Conservation (phyloP, 2,888 invertebrate genomes). For the Orthosia gothica region DNA sequence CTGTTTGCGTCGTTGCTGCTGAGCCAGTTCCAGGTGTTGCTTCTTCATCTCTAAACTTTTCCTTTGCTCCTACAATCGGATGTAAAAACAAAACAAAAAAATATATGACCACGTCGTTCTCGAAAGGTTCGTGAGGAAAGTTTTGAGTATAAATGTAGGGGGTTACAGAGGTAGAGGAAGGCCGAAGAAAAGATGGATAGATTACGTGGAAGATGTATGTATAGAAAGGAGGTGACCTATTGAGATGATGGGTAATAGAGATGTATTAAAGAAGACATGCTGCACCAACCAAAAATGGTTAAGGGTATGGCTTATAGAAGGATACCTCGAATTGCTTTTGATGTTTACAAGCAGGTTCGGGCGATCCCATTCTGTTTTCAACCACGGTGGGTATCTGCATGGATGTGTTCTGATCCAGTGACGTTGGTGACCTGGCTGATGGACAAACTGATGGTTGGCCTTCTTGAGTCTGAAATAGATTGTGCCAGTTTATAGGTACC, state of each 20-base stretch:
- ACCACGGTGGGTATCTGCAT: conserved; percentile 56
- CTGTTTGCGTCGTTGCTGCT: conserved; percentile 71
- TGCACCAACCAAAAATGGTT: too few relatives aligned
- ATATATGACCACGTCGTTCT: background rate
- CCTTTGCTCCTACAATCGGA: conserved; percentile 78
- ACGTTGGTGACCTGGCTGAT: conserved; percentile 72
- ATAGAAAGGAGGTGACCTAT: too few relatives aligned
- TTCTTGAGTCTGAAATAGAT: conserved; percentile 70
- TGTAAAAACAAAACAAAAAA: conserved; percentile 27
- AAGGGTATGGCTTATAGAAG: background rate
- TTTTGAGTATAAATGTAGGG: background rate
- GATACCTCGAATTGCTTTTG: conserved; percentile 73
- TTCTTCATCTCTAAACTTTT: conserved; percentile 76
- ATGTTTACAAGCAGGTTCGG: conserved; percentile 68
- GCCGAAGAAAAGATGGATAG: too few relatives aligned
- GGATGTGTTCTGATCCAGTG: conserved; percentile 63
- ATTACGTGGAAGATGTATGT: too few relatives aligned
- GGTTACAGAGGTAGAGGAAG: too few relatives aligned
- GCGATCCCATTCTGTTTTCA: conserved; percentile 69
- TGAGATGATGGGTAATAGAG: too few relatives aligned
- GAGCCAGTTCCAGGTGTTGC: conserved; percentile 68
- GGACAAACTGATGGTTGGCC: conserved; percentile 63
- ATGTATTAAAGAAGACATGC: too few relatives aligned
- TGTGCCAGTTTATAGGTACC: background rate
- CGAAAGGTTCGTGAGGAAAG: background rate